Base-by-base conservation (phyloP, 92 coral and sea anemone genomes). In the Porites rus region DNA sequence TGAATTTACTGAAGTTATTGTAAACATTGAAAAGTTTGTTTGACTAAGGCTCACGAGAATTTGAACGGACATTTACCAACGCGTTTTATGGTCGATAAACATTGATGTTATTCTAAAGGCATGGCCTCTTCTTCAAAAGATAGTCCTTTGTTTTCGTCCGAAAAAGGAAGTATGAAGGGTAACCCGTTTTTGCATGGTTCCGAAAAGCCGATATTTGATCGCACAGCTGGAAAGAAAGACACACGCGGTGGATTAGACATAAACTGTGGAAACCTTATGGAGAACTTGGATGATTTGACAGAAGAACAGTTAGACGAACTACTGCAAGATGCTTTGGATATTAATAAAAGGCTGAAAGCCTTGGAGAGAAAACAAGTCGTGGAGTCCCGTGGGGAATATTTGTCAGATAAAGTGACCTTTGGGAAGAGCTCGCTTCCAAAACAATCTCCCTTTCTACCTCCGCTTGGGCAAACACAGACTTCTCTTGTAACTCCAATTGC, bases 231-330 rank as follows among this genome's bases (percentile, higher is more conserved):
- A 38, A 64, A 70, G n/a, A 28, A 54, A 1, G 10, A 1, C 10
- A 19, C 14, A 74, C 2, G 16, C 2, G 28, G 7, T 80, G 75
- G 85, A 81, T 69, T 58, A 61, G 77, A 70, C 8, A 21, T 17
- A 28, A n/a, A 63, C n/a, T 19, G 54, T 72, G 74, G 63, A 46
- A 10, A 88, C 25, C 80, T 85, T 1, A 89, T 86, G 50, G 92
- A 87, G 28, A 89, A 90, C 66, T 74, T 96, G 31, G 98, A 95
- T 73, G 81, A 43, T 46, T 72, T 96, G 31, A 80, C 96, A 8
- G 99, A 94, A 62, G 93, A 93, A 51, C 93, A 96, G 75, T 66
- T 96, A 3, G 99, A 96, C 70, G 94, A 89, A 72, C 87, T 96
- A 12, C 82, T 95, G 28, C 86, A 86, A 24, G 84, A 92, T 70